These are phyloP conservation scores for Apodemia duryi DNA, from an alignment of 2,888 invertebrate species.

Conservation along the genomic window DNA sequence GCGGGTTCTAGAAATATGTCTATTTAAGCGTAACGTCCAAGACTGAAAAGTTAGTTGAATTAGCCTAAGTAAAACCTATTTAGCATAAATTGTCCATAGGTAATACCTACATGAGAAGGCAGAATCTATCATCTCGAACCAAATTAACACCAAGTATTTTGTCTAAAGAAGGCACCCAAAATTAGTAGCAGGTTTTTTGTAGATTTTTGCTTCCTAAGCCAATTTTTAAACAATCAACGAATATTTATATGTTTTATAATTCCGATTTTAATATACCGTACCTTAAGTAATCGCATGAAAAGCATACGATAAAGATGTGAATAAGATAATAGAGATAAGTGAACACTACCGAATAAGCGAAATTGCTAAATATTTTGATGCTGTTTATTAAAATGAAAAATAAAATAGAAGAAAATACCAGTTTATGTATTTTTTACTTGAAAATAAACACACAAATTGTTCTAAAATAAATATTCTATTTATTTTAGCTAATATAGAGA, in stretches of 20 bases:
- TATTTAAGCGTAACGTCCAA: constrained; percentile 78
- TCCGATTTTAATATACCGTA: constrained; percentile 43
- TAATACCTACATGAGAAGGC: constrained; percentile 51
- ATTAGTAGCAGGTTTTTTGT: constrained; percentile 48
- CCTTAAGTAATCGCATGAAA: constrained; percentile 45
- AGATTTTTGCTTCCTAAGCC: constrained; percentile 64
- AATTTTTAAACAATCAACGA: constrained; percentile 69
- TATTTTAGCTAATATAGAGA: too few species aligned
- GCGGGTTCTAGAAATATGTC: constrained; percentile 76
- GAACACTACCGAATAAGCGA: constrained; percentile 20
- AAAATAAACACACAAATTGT: not conserved
- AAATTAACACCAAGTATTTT: constrained; percentile 26
- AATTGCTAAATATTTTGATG: constrained; percentile 16
- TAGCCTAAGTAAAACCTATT: constrained; percentile 75
- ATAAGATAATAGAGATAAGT: constrained; percentile 29
- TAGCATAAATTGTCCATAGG: constrained; percentile 76
- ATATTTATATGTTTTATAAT: constrained; percentile 70
- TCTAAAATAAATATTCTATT: too few species aligned
- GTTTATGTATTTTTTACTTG: not conserved
- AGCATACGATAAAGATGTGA: constrained; percentile 41
- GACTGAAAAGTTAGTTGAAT: constrained; percentile 77
- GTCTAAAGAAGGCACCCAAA: constrained; percentile 36
- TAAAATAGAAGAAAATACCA: not conserved
- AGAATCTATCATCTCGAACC: constrained; percentile 23
- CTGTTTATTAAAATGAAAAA: constrained; percentile 4